Evolutionary conservation across 2,888 invertebrate genomes (phyloP).

Genomic region (Ophonus ardosiacus): DNA sequence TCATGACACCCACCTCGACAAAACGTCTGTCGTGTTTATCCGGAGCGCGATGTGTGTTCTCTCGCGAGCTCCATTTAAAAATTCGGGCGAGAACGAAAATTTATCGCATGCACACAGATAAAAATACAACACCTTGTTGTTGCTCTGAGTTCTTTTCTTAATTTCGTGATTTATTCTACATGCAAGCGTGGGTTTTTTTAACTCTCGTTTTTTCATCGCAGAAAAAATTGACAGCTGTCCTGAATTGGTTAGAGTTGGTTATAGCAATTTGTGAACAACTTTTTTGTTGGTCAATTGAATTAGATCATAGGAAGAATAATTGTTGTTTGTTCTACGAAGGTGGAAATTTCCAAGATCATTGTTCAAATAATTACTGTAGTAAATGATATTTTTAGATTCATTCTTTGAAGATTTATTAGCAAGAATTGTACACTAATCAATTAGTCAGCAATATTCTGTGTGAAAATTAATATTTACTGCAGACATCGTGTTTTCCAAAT

Average conservation of each 20-base stretch:
- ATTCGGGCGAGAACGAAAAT: constrained; percentile 24
- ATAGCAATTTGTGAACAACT: constrained; percentile 47
- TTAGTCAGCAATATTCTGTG: constrained; percentile 13
- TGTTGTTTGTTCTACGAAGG: background rate
- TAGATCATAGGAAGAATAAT: constrained; percentile 32
- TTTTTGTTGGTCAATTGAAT: constrained; percentile 46
- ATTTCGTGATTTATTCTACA: constrained; percentile 36
- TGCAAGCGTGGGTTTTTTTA: constrained; percentile 41
- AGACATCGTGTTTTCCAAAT: constrained; percentile 13
- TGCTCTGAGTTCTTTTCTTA: constrained; percentile 4
- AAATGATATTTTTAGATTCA: constrained; percentile 27
- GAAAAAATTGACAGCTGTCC: constrained; percentile 48
- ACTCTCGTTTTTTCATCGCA: constrained; percentile 15
- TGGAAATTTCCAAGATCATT: constrained; percentile 30
- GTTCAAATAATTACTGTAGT: constrained; percentile 22
- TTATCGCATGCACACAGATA: constrained; percentile 33
- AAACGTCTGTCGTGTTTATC: constrained; percentile 51
- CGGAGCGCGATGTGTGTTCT: constrained; percentile 33
- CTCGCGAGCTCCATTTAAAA: constrained; percentile 36
- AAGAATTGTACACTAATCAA: background rate
- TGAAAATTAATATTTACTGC: constrained; percentile 28
- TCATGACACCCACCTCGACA: constrained; percentile 58
- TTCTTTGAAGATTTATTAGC: constrained; percentile 13
- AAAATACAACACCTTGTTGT: constrained; percentile 32
- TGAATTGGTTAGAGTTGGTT: constrained; percentile 38